These are phyloP conservation scores for Drosophila falleni DNA, from an alignment of 2,888 invertebrate genomes.

Conservation along the genomic window DNA sequence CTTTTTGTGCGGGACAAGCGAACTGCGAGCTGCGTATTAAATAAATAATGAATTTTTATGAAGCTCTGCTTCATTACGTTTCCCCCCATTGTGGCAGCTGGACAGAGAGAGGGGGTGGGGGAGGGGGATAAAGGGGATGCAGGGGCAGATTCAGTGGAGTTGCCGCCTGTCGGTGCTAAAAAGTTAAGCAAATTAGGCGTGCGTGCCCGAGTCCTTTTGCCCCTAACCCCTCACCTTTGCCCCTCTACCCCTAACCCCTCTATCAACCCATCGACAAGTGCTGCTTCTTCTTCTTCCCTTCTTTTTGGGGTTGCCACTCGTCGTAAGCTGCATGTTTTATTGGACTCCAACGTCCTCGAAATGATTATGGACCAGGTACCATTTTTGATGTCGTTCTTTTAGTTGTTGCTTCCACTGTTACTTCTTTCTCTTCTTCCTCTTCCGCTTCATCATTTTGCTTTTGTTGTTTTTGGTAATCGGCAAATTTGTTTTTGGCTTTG, in stretches of 20 bases:
- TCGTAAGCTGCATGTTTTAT: conserved; percentile 77
- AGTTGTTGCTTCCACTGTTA: not conserved
- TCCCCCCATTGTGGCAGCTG: not conserved
- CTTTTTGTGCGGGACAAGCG: conserved; percentile 47
- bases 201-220: conserved; percentile 65
- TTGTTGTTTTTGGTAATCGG: conserved; percentile 44
- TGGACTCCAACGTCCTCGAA: conserved; percentile 56
- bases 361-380: conserved; percentile 65
- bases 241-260: not conserved
- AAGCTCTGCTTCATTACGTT: conserved; percentile 76
- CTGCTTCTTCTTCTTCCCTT: not conserved
- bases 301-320: conserved; percentile 34
- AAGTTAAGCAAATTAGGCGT: conserved; percentile 79
- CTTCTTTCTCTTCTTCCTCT: no score
- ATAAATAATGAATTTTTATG: conserved; percentile 80
- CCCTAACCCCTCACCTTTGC: not conserved
- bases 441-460: not conserved
- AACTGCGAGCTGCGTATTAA: conserved; percentile 68
- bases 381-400: conserved; percentile 39
- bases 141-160: conserved; percentile 5
- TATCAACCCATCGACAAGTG: not conserved
- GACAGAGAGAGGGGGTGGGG: not conserved
- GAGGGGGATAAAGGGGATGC: conserved; percentile 1
- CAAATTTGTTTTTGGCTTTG: conserved; percentile 49
- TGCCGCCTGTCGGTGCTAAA: conserved; percentile 68